These are phyloP conservation scores for Chloroceryle aenea DNA, from an alignment of 2,113 vertebrate species.

Conservation along the genomic window DNA sequence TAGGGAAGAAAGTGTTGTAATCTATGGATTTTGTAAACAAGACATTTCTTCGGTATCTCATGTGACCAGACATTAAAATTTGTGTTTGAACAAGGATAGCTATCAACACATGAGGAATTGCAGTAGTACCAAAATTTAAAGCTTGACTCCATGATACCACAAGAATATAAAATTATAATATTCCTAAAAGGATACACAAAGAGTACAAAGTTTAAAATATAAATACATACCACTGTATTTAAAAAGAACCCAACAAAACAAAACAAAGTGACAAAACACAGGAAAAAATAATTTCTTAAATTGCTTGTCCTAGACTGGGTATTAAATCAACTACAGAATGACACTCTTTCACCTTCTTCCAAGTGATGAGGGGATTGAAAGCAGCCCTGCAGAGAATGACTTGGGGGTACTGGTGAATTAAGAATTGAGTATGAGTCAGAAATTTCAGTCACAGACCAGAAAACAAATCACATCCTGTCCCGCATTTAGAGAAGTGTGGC, in stretches of 20 bases:
- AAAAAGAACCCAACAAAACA: not conserved
- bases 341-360: not conserved
- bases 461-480: not conserved
- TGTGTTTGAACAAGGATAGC: not conserved
- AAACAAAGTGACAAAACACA: not conserved
- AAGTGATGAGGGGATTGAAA: not conserved
- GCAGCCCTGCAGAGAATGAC: not conserved
- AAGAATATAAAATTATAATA: not conserved
- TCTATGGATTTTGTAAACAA: not conserved
- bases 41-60: not conserved
- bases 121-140: not conserved
- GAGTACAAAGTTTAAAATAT: not conserved
- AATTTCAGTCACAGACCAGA: not conserved
- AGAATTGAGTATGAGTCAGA: not conserved
- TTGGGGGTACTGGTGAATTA: not conserved
- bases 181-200: not conserved
- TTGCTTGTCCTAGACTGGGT: not conserved
- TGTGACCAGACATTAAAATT: not conserved
- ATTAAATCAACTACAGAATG: not conserved
- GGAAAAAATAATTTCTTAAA: not conserved
- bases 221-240: not conserved
- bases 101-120: not conserved
- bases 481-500: not conserved
- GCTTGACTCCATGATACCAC: not conserved
- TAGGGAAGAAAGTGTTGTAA: accelerated